These are phyloP conservation scores for Labeo rohita DNA, from an alignment of 2,113 vertebrate species.

Conservation along the genomic window DNA sequence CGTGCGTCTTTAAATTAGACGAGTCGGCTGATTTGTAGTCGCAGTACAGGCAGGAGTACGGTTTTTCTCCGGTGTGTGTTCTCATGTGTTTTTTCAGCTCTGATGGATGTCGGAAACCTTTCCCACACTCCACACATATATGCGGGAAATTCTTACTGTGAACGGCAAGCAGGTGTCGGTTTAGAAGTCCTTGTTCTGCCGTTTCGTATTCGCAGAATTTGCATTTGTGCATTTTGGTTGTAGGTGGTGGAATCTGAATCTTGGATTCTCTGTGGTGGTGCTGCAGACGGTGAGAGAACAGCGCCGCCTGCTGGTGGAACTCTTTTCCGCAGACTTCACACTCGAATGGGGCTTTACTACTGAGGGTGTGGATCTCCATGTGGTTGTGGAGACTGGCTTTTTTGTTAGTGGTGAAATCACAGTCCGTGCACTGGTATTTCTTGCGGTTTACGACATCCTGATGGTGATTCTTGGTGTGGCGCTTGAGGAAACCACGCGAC, in stretches of 20 bases:
- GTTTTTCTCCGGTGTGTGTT: slow-evolving; percentile 91
- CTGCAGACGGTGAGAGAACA: slow-evolving; percentile 84
- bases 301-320: slow-evolving; percentile 83
- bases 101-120: slow-evolving; percentile 88
- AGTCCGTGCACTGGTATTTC: slow-evolving; percentile 91
- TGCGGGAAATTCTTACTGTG: slow-evolving; percentile 90
- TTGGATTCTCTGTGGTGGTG: slow-evolving; percentile 87
- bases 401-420: slow-evolving; percentile 92
- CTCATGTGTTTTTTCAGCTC: slow-evolving; percentile 93
- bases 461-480: slow-evolving; percentile 90
- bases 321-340: slow-evolving; percentile 81
- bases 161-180: slow-evolving; percentile 85
- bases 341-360: slow-evolving; percentile 81
- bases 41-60: slow-evolving; percentile 88
- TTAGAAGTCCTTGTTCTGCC: slow-evolving; percentile 88
- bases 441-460: slow-evolving; percentile 85
- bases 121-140: slow-evolving; percentile 89
- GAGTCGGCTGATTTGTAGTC: slow-evolving; percentile 88
- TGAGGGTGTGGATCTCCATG: slow-evolving; percentile 89
- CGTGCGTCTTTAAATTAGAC: slow-evolving; percentile 90
- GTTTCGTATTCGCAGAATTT: slow-evolving; percentile 91
- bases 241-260: slow-evolving; percentile 60
- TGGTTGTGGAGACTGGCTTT: slow-evolving; percentile 91
- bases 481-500: slow-evolving; percentile 89
- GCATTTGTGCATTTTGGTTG: slow-evolving; percentile 78